A percentile compares a stretch with the other conserved stretches of the same genome.
phyloP scores from a whole-genome alignment of 2,113 vertebrate species.

The Oryzias javanicus region DNA sequence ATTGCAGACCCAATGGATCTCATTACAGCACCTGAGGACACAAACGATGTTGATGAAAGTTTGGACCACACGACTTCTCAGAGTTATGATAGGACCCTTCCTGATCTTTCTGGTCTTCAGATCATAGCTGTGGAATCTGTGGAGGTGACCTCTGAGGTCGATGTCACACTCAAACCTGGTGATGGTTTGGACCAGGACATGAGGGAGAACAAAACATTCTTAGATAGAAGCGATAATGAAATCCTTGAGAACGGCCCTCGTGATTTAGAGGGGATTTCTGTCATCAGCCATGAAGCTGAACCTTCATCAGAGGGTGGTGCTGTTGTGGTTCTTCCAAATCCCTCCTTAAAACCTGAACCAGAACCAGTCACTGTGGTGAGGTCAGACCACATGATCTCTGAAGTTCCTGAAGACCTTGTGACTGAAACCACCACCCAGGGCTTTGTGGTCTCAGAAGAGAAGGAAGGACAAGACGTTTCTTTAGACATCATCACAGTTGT shows the following conservation, averaged over 20 bases:
- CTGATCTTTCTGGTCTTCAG: slow-evolving; percentile 2
- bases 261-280: slow-evolving; percentile 8
- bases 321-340: slow-evolving; percentile 10
- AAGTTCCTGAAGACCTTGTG: background rate
- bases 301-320: slow-evolving; percentile 8
- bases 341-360: background rate
- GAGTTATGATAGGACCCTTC: background rate
- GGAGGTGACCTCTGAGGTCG: slow-evolving; percentile 6
- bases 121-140: slow-evolving; percentile 5
- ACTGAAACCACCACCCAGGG: background rate
- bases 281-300: slow-evolving; percentile 24
- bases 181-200: background rate
- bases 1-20: slow-evolving; percentile 9
- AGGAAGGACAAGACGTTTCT: slow-evolving; percentile 17
- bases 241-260: slow-evolving; percentile 4
- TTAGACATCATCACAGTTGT: background rate
- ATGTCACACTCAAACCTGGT: slow-evolving; percentile 6
- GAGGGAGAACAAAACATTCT: background rate
- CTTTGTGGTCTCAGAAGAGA: background rate
- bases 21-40: background rate
- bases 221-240: slow-evolving; percentile 5
- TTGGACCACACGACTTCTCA: background rate
- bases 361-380: slow-evolving; percentile 5
- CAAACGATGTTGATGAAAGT: background rate
- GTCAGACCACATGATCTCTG: background rate